Evolutionary conservation across 2,113 vertebrate genomes (phyloP), one percentile per base, ranked within the genome.

Genomic region (Otus sunia): DNA sequence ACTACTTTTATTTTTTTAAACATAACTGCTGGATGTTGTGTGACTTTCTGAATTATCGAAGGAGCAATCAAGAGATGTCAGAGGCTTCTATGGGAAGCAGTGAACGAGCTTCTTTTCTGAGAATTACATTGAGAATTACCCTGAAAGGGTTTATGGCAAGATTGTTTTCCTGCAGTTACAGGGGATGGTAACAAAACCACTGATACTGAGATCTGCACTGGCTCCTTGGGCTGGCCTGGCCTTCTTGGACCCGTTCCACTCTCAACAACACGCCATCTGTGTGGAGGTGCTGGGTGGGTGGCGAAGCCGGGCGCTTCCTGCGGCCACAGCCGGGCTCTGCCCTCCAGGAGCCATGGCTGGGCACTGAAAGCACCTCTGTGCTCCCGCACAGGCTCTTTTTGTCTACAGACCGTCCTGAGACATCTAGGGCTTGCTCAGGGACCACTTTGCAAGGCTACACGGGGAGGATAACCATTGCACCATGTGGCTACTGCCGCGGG

Each of bases 301-400:
- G 47, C n/a, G 29, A 19, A 86, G n/a, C 80, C 0, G 7, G 50
- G 8, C 1, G 1, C 87, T 89, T 91, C 76, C 92, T 43, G 41
- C 4, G 30, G 86, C 84, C n/a, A 6, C 89, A 90, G 78, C 69
- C 8, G 0, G 15, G 27, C 91, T 88, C 29, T 80, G 91, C 69
- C 81, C 63, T 60, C 58, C 30, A 1, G 0, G 1, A 36, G 43
- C 53, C 11, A 2, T 10, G 72, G 36, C 45, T 6, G 7, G 67
- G 86, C 39, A 2, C 86, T 94, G 94, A 95, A 91, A 86, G 94
- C 88, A 5, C 9, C 63, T 89, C 71, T 95, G 96, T 96, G 90
- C 91, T 95, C 60, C 68, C 11, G 56, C 90, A 97, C 94, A 97
- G 96, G 53, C 91, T 45, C 52, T 59, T 78, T 94, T 95, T 98